Percentiles rank a stretch among this genome's conserved stretches.
Evolutionary conservation across 1,140 invertebrate genomes (phyloP).

Genomic region (Geopemphigus sp.): DNA sequence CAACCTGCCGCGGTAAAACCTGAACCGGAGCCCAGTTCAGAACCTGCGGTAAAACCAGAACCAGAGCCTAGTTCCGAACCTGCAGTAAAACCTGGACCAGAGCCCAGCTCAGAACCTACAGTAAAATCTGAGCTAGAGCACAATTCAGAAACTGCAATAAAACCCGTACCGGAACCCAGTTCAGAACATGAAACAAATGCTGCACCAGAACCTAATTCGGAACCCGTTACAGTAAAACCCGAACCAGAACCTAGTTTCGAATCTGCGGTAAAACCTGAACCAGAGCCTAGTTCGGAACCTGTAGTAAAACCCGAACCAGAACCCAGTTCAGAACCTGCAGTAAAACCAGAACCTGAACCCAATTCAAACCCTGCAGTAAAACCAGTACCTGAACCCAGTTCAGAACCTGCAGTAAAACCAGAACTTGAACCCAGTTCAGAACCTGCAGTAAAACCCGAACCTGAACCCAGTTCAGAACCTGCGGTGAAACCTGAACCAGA

Average conservation of each 20-base stretch:
- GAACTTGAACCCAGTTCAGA: conserved; percentile 38
- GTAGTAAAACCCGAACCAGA: conserved; percentile 52
- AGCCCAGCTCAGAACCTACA: conserved; percentile 54
- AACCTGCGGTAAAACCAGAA: conserved; percentile 53
- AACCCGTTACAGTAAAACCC: conserved; percentile 51
- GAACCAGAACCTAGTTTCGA: conserved; percentile 51
- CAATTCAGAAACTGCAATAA: conserved; percentile 53
- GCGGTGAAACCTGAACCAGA: conserved; percentile 46
- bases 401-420: conserved; percentile 51
- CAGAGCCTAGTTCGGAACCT: conserved; percentile 55
- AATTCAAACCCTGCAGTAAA: conserved; percentile 56
- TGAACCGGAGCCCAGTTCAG: conserved; percentile 53
- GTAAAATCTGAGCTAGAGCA: conserved; percentile 53
- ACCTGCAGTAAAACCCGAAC: conserved; percentile 51
- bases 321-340: conserved; percentile 29
- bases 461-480: conserved; percentile 53
- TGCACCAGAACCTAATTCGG: conserved; percentile 55
- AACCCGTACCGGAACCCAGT: conserved; percentile 54
- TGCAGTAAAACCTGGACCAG: conserved; percentile 53
- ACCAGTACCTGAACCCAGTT: conserved; percentile 53
- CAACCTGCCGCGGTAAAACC: conserved; percentile 52
- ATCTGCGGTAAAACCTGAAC: conserved; percentile 53
- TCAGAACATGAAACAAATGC: conserved; percentile 53
- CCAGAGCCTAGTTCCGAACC: conserved; percentile 55
- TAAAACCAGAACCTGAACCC: conserved; percentile 50